Percentiles rank a stretch among this genome's conserved stretches.
Evolutionary conservation across 1,140 invertebrate species (phyloP).

Genomic region (Drosophila bocki): DNA sequence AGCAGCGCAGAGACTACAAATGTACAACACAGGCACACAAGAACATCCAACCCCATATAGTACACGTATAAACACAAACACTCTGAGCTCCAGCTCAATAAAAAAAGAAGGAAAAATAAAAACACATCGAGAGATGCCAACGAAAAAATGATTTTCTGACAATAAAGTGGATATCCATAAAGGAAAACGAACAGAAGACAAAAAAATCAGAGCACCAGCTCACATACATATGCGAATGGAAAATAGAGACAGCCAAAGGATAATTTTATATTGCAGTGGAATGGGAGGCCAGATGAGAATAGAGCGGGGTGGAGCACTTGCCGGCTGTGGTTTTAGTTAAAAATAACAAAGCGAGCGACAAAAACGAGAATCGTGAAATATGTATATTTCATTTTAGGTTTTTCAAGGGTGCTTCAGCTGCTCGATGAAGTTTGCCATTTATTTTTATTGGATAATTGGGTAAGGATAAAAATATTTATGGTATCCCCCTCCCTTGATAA

Average conservation of each 20-base stretch:
- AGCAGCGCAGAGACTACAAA: constrained; percentile 30
- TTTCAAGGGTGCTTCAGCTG: not conserved
- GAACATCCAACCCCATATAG: constrained; percentile 1
- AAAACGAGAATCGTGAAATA: constrained; percentile 45
- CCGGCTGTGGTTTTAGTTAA: constrained; percentile 63
- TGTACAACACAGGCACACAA: constrained; percentile 12
- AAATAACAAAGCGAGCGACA: constrained; percentile 58
- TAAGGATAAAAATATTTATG: not conserved
- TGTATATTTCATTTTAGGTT: constrained; percentile 46
- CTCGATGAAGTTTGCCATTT: constrained; percentile 1
- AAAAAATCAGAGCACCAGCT: constrained; percentile 14
- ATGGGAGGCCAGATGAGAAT: not conserved
- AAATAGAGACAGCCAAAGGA: constrained; percentile 47
- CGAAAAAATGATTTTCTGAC: constrained; percentile 64
- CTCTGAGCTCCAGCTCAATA: constrained; percentile 46
- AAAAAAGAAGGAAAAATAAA: constrained; percentile 24
- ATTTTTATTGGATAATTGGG: not conserved
- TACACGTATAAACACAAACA: constrained; percentile 15
- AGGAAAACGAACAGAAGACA: constrained; percentile 16
- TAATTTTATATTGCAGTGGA: constrained; percentile 39
- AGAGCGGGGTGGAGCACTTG: constrained; percentile 14
- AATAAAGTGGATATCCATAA: constrained; percentile 60
- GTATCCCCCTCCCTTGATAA: not conserved
- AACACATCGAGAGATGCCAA: constrained; percentile 37
- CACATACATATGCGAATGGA: constrained; percentile 6